Conservation (phyloP, 2,797 vertebrate genomes). For the Coccyzus lansbergi region DNA sequence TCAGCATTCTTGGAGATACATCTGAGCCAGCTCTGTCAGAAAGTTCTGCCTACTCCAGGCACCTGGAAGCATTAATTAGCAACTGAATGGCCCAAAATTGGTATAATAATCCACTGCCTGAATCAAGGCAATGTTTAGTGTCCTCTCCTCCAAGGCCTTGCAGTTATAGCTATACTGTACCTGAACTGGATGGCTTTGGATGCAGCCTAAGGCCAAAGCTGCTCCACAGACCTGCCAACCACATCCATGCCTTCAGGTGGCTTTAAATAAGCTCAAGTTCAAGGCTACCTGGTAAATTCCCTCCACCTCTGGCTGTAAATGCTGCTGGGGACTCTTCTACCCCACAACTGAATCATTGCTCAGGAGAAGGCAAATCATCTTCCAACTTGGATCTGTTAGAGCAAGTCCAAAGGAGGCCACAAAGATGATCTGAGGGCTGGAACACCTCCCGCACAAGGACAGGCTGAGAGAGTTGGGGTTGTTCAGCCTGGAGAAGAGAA, state of each 20-base stretch:
- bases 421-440: too few species aligned
- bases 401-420: too few species aligned
- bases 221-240: not conserved
- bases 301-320: not conserved
- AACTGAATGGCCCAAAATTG: not conserved
- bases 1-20: slow-evolving; percentile 13
- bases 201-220: not conserved
- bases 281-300: not conserved
- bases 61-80: slow-evolving; percentile 30
- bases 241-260: not conserved
- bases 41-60: slow-evolving; percentile 30
- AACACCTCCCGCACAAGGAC: too few species aligned
- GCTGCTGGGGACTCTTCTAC: not conserved
- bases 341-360: not conserved
- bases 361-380: not conserved
- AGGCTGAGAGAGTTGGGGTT: too few species aligned
- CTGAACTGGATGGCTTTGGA: not conserved
- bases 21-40: not conserved
- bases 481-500: too few species aligned
- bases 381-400: rapidly evolving
- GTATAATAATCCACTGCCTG: not conserved
- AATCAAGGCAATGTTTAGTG: not conserved
- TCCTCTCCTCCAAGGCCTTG: not conserved
- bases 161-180: not conserved
- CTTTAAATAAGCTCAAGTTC: not conserved